Conservation (phyloP, 2,113 vertebrate genomes). For the Boleophthalmus pectinirostris region DNA sequence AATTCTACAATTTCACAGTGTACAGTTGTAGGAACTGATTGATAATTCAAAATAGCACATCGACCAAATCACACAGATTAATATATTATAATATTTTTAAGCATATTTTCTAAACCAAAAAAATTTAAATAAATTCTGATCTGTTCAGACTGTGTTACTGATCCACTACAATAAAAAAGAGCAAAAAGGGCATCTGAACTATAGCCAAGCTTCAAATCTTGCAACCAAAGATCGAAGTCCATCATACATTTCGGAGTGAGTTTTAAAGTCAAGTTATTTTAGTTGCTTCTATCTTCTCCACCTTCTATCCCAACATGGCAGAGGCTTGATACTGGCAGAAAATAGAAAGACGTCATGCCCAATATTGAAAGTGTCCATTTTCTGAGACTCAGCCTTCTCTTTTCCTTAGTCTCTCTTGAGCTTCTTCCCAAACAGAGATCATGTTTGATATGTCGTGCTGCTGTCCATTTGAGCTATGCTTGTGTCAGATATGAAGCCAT, state of each 20-base stretch:
- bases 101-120: no score
- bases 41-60: neutral
- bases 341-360: conserved; percentile 1
- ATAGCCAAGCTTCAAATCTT: neutral
- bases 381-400: neutral
- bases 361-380: conserved; percentile 54
- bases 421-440: conserved; percentile 23
- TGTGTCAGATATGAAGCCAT: conserved; percentile 57
- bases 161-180: neutral
- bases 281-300: neutral
- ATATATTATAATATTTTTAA: neutral
- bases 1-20: no score
- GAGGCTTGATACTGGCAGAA: neutral
- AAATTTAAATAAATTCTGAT: neutral
- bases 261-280: neutral
- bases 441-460: conserved; percentile 21
- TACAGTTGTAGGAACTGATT: neutral
- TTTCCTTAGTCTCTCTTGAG: neutral
- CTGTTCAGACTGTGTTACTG: neutral
- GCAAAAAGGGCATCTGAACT: neutral
- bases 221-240: neutral
- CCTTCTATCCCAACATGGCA: neutral
- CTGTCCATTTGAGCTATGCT: conserved; percentile 51
- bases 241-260: neutral
- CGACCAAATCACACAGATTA: neutral